Evolutionary conservation across 1,140 invertebrate genomes (phyloP), one percentile per base, ranked within the genome.

Genomic region (Ceratina australensis): DNA sequence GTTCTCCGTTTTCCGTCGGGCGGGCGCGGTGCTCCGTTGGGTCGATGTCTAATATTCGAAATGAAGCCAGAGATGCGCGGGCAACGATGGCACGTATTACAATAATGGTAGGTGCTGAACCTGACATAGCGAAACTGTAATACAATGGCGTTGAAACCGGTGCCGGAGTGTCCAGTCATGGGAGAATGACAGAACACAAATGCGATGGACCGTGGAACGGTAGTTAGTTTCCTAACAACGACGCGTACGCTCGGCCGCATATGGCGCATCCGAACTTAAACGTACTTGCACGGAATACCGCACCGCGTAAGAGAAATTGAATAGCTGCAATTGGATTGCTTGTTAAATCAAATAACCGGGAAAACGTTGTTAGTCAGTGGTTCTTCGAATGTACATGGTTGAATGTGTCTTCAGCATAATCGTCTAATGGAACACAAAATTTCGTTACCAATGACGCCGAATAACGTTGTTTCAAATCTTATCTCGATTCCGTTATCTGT

Each of bases 11-110:
- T 42, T n/a, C 22, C 8, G 12, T 54, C 15, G 20, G 15, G 42
- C 16, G 50, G 18, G 16, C 13, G 50, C 54, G 18, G n/a, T 10
- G 18, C 5, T 47, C 15, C 10, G 47, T n/a, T n/a, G 22, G 26
- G 69, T 76, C 81, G 80, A 82, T 74, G 74, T 83, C 75, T 83
- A 82, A 82, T 82, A 83, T 68, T 79, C 80, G 75, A 73, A 79
- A 73, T 61, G 80, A 75, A 72, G 54, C 56, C 33, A n/a, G 22
- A 16, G 28, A 16, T 26, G 47, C 22, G 59, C 56, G 24, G 61
- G 33, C 33, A 42, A 67, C 33, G 49, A 64, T 57, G 33, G 69
- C 64, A 61, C 78, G 81, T 80, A 80, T 84, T 84, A 80, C 81
- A 84, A 80, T 83, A 84, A 83, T 72, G 75, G 64, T 28, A 12